Conservation (phyloP, 2,797 vertebrate species). For the Pseudotriccus pelzelni region DNA sequence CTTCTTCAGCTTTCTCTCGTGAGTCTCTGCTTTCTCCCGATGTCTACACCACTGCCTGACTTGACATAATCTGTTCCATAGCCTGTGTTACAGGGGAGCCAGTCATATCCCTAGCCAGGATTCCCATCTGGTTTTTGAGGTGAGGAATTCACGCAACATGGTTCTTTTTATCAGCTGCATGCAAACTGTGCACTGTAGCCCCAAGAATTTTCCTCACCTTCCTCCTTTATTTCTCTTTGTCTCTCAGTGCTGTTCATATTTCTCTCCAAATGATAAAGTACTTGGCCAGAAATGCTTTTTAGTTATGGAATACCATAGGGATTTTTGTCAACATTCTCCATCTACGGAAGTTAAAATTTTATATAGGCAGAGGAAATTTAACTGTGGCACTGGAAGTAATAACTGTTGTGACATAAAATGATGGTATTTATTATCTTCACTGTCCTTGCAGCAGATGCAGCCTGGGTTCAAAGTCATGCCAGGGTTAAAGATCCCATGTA, state of each 20-base stretch:
- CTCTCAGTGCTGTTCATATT: neutral
- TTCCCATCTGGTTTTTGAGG: constrained; percentile 26
- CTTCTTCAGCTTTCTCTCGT: neutral
- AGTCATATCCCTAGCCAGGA: neutral
- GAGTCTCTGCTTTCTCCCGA: neutral
- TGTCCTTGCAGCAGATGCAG: neutral
- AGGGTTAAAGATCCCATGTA: constrained; percentile 11
- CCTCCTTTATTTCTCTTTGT: constrained; percentile 6
- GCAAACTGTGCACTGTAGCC: neutral
- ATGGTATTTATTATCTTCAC: constrained; percentile 23
- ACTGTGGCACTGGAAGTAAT: neutral
- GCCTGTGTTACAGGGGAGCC: neutral
- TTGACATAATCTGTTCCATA: constrained; percentile 21
- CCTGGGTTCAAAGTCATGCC: neutral
- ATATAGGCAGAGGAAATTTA: constrained; percentile 29
- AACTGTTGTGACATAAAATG: constrained; percentile 34
- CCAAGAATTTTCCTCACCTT: constrained; percentile 24
- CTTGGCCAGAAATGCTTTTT: neutral
- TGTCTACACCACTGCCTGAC: neutral
- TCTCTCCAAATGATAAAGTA: neutral
- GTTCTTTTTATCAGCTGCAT: constrained; percentile 16
- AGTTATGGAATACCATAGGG: neutral
- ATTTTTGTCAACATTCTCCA: neutral
- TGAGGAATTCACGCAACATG: neutral
- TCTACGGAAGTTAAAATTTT: constrained; percentile 33